Evolutionary conservation across 2,797 vertebrate species (phyloP), one percentile per base, ranked within the genome.

Genomic region (Semotilus atromaculatus): DNA sequence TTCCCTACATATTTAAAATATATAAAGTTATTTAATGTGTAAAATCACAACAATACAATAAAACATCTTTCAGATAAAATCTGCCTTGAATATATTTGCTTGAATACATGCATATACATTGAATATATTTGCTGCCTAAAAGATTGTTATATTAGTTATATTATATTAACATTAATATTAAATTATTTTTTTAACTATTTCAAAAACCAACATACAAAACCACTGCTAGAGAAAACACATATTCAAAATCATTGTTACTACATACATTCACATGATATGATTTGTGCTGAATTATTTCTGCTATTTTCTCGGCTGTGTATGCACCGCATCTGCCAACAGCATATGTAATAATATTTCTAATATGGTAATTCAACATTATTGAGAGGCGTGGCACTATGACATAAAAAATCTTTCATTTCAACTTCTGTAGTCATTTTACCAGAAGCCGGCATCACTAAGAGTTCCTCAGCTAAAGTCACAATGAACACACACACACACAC

Each of bases 401-500:
- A 29, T 23, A 38, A 72, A 72, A 38, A 60, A 60, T 31, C 18
- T 72, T 51, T 74, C 29, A 64, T 53, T 83, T 83, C 48, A 7
- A 66, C 58, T 75, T 67, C 55, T 64, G 21, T 45, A 36, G 26
- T 75, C 40, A 31, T 55, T 38, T 66, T 19, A 67, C 58, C 81
- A 66, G 72, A 55, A 83, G 34, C 43, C 23, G 55, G 66, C 40
- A 67, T 51, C 29, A 75, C 10, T 21, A 67, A 75, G 60, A 64
- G 70, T 4, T 74, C 48, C 21, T 74, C 21, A 23, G 58, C 48
- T 62, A 21, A 58, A 51, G 51, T 62, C 85, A 36, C 83, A 68
- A 68, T 34, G 64, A 67, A 87, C 87, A 87, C 82, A 78, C 85
- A 88, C 89, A 89, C 90, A 91, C 89, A 86, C 89, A 90, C 93